A percentile compares a stretch with the other conserved stretches of the same genome.
These are phyloP conservation scores for human DNA, from an alignment of 2,113 vertebrate species.

Conservation along the genomic window DNA sequence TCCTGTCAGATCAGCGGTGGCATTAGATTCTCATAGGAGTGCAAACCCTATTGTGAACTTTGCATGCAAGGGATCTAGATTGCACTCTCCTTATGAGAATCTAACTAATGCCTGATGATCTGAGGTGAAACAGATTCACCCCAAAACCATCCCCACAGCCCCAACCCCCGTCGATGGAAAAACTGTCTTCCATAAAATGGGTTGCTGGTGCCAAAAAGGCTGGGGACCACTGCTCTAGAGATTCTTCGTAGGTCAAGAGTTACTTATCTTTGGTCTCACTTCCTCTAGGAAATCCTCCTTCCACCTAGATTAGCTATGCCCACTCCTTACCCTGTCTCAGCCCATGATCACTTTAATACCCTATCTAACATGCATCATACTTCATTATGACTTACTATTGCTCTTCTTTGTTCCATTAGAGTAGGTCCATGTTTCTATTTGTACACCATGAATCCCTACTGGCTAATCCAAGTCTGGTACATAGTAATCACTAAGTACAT, in stretches of 20 bases:
- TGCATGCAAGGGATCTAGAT: too few relatives aligned
- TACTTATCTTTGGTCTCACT: background rate
- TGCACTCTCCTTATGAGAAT: too few relatives aligned
- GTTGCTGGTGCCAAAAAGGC: too few relatives aligned
- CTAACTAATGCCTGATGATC: too few relatives aligned
- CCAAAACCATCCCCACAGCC: too few relatives aligned
- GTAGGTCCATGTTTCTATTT: background rate
- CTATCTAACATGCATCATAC: background rate
- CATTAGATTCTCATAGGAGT: too few relatives aligned
- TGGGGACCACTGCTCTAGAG: background rate
- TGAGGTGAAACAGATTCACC: too few relatives aligned
- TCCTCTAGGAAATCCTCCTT: background rate
- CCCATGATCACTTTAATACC: background rate
- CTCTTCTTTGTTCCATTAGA: background rate
- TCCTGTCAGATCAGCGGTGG: too few relatives aligned
- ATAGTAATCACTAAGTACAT: conserved; percentile 11
- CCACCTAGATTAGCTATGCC: background rate
- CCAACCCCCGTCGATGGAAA: too few relatives aligned
- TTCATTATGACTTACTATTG: background rate
- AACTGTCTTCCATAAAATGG: too few relatives aligned
- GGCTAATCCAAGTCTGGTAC: background rate
- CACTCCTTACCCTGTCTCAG: background rate
- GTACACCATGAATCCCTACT: background rate
- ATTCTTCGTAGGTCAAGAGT: background rate
- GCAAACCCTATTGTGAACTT: too few relatives aligned